Base-by-base conservation (phyloP, 2,797 vertebrate species). In the Protonibea diacanthus region DNA sequence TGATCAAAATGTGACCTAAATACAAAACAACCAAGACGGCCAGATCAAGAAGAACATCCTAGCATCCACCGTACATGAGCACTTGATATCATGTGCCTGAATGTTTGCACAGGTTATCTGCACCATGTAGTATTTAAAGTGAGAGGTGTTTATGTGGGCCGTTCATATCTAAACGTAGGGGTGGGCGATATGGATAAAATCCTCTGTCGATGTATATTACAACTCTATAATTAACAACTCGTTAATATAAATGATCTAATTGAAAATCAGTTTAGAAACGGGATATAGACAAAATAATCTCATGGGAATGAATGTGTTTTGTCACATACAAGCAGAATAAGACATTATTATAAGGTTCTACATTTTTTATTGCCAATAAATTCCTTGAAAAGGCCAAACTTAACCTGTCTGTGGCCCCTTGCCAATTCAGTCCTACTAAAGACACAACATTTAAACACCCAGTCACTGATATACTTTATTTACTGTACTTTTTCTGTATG, bases 21-120 rank as follows among this genome's bases (percentile, higher is more conserved):
- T 38, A 38, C 33, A 38, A 38, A 38, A 17, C 29, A 21, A 18
- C 55, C 20, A 57, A 33, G 6, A 6, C 9, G 15, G 55, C 21
- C 3, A 14, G 7, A 33, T 18, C 0, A 62, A 61, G 3, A 12
- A 20, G 0, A 25, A 38, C 7, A 13, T 42, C 53, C 12, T 0
- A 44, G 20, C 44, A 52, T 21, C 23, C 14, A 15, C 6, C 2
- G 3, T 5, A 55, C n/a, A 27, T 2, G 4, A 53, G 20, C 25
- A 51, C n/a, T 44, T 45, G 3, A 20, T 62, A 33, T 60, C 18
- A 51, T 40, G 10, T 33, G 21, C 4, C 27, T 12, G 2, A 2
- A 33, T 55, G 12, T 42, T 74, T 38, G 47, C 25, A 80, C 27
- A 17, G 29, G 64, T 47, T n/a, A n/a, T 56, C 20, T 33, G 71